phyloP scores from a whole-genome alignment of 2,888 invertebrate species.

The Lamellibrachia columna region DNA sequence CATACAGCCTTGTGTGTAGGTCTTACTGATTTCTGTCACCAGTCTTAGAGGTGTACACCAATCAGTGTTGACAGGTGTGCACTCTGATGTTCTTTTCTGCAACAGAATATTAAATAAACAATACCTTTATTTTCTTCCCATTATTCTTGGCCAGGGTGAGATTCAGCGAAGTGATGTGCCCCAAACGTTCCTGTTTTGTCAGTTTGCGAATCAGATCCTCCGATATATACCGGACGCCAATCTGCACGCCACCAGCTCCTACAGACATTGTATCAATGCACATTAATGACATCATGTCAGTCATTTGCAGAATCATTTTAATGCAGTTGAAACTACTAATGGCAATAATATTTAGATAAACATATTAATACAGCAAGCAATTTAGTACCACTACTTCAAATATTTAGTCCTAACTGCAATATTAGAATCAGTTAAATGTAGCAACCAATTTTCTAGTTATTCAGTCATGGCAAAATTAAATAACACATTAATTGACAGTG shows the following conservation, averaged over 20 bases:
- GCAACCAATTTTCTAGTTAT: neutral
- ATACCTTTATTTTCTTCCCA: conserved; percentile 63
- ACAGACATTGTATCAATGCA: neutral
- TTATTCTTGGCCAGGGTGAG: conserved; percentile 59
- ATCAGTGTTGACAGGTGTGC: no score
- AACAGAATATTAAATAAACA: conserved; percentile 20
- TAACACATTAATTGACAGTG: neutral
- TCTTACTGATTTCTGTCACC: no score
- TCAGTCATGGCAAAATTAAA: neutral
- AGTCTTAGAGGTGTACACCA: no score
- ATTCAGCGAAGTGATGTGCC: conserved; percentile 56
- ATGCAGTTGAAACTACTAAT: no score
- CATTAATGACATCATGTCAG: no score
- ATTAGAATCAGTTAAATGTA: neutral
- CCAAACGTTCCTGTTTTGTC: conserved; percentile 56
- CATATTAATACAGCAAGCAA: neutral
- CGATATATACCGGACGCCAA: conserved; percentile 63
- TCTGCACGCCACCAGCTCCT: conserved; percentile 23
- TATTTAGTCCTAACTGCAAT: neutral
- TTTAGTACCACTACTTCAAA: no score
- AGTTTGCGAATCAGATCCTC: conserved; percentile 60
- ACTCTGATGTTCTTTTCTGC: neutral
- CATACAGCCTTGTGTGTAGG: no score
- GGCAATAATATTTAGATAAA: no score
- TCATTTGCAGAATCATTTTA: no score